Percentiles rank a stretch among this genome's conserved stretches.
These are phyloP conservation scores for Entomobrya multifasciata DNA, from an alignment of 2,888 invertebrate genomes.

Conservation along the genomic window DNA sequence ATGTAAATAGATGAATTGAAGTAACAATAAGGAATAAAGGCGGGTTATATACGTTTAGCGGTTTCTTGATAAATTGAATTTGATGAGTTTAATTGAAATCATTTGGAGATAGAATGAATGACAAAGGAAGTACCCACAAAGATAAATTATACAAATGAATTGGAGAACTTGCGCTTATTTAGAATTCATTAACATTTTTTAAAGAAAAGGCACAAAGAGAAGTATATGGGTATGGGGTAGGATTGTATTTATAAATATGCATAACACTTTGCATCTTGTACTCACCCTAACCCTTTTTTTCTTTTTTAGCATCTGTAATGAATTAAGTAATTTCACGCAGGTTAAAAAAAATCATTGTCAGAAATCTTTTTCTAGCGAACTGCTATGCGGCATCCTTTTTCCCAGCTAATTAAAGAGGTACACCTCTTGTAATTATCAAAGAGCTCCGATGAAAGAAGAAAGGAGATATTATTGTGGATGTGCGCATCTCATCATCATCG, in stretches of 20 bases:
- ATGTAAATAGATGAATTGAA: too few relatives aligned
- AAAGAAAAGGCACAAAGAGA: neutral
- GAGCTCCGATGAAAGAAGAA: constrained; percentile 48
- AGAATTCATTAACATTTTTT: constrained; percentile 53
- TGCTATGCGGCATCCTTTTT: constrained; percentile 48
- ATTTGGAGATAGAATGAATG: neutral
- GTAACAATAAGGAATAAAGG: neutral
- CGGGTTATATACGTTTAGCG: constrained; percentile 2
- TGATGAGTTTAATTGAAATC: constrained; percentile 33
- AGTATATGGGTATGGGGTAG: neutral
- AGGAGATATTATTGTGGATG: neutral
- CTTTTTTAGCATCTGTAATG: constrained; percentile 36
- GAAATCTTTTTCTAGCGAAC: neutral
- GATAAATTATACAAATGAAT: constrained; percentile 16
- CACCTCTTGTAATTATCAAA: constrained; percentile 62
- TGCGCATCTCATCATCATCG: constrained; percentile 1
- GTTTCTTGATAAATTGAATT: neutral
- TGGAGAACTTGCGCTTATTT: constrained; percentile 27
- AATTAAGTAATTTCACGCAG: constrained; percentile 61
- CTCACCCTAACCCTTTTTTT: constrained; percentile 2
- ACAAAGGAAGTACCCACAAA: constrained; percentile 11
- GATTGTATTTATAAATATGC: neutral
- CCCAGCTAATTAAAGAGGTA: constrained; percentile 60
- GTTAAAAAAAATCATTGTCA: constrained; percentile 3
- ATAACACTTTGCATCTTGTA: neutral